Percentiles rank a stretch among this genome's conserved stretches.
phyloP scores from a whole-genome alignment of 2,888 invertebrate species.

The Lottia gigantea region DNA sequence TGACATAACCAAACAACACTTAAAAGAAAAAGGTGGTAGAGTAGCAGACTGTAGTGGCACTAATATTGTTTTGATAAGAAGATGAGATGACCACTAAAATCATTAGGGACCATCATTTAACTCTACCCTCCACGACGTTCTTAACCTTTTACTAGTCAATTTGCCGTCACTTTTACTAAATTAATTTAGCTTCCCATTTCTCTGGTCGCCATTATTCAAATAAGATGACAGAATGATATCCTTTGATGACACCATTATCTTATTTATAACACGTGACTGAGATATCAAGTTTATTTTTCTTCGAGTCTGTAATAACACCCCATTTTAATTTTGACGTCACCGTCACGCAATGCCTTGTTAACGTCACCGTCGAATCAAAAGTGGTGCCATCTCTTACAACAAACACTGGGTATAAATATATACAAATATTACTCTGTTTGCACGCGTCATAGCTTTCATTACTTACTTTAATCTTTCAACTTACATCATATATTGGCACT shows the following conservation, averaged over 20 bases:
- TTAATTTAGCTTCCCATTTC: slow-evolving; percentile 14
- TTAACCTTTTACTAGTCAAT: background rate
- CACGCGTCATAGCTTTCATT: slow-evolving; percentile 9
- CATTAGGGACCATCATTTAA: slow-evolving; percentile 7
- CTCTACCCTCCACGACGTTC: slow-evolving; percentile 5
- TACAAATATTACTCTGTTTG: background rate
- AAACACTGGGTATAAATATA: background rate
- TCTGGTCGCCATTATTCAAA: slow-evolving; percentile 14
- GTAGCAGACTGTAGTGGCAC: background rate
- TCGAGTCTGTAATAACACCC: slow-evolving; percentile 4
- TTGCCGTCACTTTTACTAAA: slow-evolving; percentile 8
- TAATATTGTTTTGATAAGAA: slow-evolving; percentile 5
- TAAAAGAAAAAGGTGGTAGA: background rate
- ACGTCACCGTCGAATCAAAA: background rate
- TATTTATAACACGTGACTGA: slow-evolving; percentile 16
- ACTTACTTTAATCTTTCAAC: background rate
- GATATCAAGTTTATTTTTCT: slow-evolving; percentile 22
- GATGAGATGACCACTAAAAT: slow-evolving; percentile 7
- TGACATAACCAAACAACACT: background rate
- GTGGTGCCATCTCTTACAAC: background rate
- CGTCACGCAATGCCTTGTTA: slow-evolving; percentile 3
- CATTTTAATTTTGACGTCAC: slow-evolving; percentile 16
- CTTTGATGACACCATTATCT: slow-evolving; percentile 21
- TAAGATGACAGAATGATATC: slow-evolving; percentile 15
- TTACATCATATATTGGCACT: slow-evolving; percentile 6